These are phyloP conservation scores for Rhogogaster chlorosoma DNA, from an alignment of 2,888 invertebrate species.

Conservation along the genomic window DNA sequence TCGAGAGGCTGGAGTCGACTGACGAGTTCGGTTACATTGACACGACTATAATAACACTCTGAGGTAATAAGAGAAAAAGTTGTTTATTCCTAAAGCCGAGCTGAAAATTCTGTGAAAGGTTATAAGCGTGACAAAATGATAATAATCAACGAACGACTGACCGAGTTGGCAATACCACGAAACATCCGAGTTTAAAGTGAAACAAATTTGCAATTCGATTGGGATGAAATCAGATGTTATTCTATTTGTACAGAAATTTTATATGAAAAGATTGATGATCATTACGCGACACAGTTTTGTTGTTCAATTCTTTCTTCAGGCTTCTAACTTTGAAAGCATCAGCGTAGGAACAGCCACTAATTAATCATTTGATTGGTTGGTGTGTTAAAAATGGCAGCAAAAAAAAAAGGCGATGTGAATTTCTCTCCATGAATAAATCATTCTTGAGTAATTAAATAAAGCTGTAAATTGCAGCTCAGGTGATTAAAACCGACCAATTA, in stretches of 20 bases:
- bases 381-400: neutral
- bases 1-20: neutral
- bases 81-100: neutral
- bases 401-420: neutral
- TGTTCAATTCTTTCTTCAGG: neutral
- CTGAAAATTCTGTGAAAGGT: slow-evolving; percentile 2
- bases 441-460: neutral
- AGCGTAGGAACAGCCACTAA: slow-evolving; percentile 1
- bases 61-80: neutral
- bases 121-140: neutral
- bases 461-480: slow-evolving; percentile 3
- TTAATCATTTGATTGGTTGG: slow-evolving; percentile 6
- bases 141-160: neutral
- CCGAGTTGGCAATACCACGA: neutral
- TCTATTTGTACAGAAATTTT: neutral
- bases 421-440: neutral
- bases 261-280: neutral
- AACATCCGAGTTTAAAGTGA: neutral
- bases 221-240: neutral
- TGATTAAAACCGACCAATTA: neutral
- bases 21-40: slow-evolving; percentile 11
- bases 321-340: neutral
- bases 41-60: neutral
- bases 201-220: neutral
- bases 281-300: neutral